These are phyloP conservation scores for Diachasmimorpha longicaudata DNA, from an alignment of 1,140 invertebrate genomes.

Conservation along the genomic window DNA sequence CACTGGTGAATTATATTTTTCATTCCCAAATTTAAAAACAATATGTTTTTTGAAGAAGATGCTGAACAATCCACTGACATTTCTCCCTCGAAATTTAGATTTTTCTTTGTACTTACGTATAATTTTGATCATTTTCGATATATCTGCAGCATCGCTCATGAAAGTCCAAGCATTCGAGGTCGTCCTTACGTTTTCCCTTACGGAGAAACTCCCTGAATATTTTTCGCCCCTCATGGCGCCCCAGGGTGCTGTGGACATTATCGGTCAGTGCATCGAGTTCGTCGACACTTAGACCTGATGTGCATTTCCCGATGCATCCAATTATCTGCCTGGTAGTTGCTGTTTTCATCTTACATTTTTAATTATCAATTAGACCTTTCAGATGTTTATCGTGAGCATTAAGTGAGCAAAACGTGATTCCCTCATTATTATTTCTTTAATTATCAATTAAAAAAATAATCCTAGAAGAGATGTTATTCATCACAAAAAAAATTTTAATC, in stretches of 20 bases:
- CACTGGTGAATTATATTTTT: too few species aligned
- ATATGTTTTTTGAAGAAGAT: too few species aligned
- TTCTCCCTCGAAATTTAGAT: too few species aligned
- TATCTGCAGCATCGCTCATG: constrained; percentile 38
- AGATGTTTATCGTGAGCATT: too few species aligned
- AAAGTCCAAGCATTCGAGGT: constrained; percentile 39
- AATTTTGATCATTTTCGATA: constrained; percentile 28
- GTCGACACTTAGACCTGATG: constrained; percentile 32
- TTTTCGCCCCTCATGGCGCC: constrained; percentile 32
- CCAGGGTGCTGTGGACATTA: constrained; percentile 39
- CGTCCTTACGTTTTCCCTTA: constrained; percentile 22
- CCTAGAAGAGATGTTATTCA: too few species aligned
- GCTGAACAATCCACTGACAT: too few species aligned
- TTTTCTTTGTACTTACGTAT: constrained; percentile 30
- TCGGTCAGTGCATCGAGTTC: constrained; percentile 44
- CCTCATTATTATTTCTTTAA: too few species aligned
- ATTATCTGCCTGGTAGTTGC: constrained; percentile 21
- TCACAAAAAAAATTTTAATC: too few species aligned
- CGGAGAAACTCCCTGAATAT: constrained; percentile 42
- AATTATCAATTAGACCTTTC: background rate
- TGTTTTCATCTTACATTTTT: constrained; percentile 30
- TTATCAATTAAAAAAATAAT: too few species aligned
- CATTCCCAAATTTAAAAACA: too few species aligned
- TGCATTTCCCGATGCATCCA: constrained; percentile 47
- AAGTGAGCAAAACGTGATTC: too few species aligned